Evolutionary conservation across 2,888 invertebrate species (phyloP).

Genomic region (Diadegma fenestrale): DNA sequence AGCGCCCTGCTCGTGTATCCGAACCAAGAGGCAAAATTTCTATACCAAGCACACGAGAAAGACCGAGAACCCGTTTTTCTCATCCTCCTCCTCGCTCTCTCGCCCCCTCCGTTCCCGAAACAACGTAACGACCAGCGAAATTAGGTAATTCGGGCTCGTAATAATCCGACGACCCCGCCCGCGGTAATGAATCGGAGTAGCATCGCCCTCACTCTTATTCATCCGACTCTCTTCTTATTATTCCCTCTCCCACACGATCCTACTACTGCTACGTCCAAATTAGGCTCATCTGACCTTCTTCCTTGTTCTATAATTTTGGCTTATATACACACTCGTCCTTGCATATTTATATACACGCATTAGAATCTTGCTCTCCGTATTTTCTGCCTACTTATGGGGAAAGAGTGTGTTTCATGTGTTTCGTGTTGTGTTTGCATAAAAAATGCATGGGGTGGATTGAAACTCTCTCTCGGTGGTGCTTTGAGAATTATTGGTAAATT

Average conservation of each 20-base stretch:
- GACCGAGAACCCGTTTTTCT: conserved; percentile 34
- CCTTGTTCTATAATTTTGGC: conserved; percentile 63
- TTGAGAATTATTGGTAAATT: neutral
- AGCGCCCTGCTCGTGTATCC: conserved; percentile 17
- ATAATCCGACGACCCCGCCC: conserved; percentile 81
- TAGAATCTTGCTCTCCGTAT: neutral
- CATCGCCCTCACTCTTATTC: conserved; percentile 41
- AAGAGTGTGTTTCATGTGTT: neutral
- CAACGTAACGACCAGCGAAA: conserved; percentile 84
- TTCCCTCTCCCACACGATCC: neutral
- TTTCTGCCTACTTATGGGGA: neutral
- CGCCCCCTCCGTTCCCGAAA: conserved; percentile 72
- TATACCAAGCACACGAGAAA: conserved; percentile 15
- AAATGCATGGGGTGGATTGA: neutral
- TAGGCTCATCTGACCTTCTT: conserved; percentile 79
- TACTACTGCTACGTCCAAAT: conserved; percentile 74
- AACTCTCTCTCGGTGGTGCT: neutral
- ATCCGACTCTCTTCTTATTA: conserved; percentile 26
- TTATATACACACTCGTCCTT: conserved; percentile 52
- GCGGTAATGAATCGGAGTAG: conserved; percentile 81
- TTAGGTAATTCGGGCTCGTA: conserved; percentile 84
- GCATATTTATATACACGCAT: conserved; percentile 28
- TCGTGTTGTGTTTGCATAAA: conserved; percentile 16
- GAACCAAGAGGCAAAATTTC: conserved; percentile 25
- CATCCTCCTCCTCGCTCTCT: conserved; percentile 32